These are phyloP conservation scores for Hirtodrosophila cameraria DNA, from an alignment of 2,888 invertebrate genomes.

Conservation along the genomic window DNA sequence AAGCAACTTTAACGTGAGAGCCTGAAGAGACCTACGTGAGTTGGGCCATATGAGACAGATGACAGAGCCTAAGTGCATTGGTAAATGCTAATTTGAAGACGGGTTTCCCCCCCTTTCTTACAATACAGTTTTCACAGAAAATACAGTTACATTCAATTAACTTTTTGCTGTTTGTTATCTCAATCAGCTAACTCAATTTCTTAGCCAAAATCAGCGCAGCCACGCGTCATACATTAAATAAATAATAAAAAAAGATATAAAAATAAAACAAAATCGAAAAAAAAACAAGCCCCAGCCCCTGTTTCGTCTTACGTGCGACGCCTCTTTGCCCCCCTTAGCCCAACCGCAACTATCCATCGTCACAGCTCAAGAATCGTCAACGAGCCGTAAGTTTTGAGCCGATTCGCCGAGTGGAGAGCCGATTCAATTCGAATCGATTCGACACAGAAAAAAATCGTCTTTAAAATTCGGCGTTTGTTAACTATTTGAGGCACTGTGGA, in stretches of 20 bases:
- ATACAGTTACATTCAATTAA: slow-evolving; percentile 17
- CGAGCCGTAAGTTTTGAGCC: slow-evolving; percentile 32
- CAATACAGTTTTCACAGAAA: slow-evolving; percentile 5
- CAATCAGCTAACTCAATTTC: slow-evolving; percentile 8
- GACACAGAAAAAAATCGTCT: slow-evolving; percentile 24
- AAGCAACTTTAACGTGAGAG: slow-evolving; percentile 24
- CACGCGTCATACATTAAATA: slow-evolving; percentile 58
- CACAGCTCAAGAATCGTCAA: slow-evolving; percentile 53
- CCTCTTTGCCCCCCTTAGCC: background rate
- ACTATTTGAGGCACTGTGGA: slow-evolving; percentile 80
- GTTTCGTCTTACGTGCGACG: too few relatives aligned
- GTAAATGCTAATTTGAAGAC: slow-evolving; percentile 26
- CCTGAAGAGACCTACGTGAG: slow-evolving; percentile 52
- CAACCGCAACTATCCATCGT: slow-evolving; percentile 9
- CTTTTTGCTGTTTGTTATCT: slow-evolving; percentile 12
- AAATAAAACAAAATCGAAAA: slow-evolving; percentile 16
- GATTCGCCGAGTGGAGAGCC: slow-evolving; percentile 21
- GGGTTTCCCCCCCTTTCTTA: slow-evolving; percentile 22
- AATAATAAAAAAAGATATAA: slow-evolving; percentile 9
- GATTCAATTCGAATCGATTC: slow-evolving; percentile 7
- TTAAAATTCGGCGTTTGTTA: slow-evolving; percentile 67
- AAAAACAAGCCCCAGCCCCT: slow-evolving; percentile 12
- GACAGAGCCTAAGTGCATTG: slow-evolving; percentile 10
- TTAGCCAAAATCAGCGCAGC: slow-evolving; percentile 27
- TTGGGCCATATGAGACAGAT: slow-evolving; percentile 18